Base-by-base conservation (phyloP, 2,113 vertebrate genomes). In the Syngnathus scovelli region DNA sequence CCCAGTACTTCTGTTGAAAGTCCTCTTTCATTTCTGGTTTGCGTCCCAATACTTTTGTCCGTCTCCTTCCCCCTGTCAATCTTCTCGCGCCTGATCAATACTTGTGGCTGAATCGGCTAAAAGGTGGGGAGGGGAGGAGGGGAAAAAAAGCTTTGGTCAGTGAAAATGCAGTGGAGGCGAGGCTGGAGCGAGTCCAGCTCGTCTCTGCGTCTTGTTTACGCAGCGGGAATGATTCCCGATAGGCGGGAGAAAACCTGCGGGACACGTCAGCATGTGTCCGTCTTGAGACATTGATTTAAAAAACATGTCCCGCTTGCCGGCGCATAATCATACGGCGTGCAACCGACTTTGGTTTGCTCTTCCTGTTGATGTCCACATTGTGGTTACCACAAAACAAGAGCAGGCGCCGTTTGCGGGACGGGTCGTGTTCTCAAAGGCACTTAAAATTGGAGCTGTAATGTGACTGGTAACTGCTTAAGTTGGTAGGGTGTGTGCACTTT, bases 51-150 rank as follows among this genome's bases (percentile, higher is more conserved):
- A 27, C 36, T 13, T 48, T 19, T n/a, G 44, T 9, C 33, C 16
- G 16, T 39, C 18, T 52, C 7, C 43, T 7, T 48, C 6, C 43
- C 44, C 61, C 6, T 48, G 55, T 48, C 44, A 13, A 10, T 18
- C 63, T 54, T 21, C 7, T 5, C 15, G 56, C 21, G 15, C 39
- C 83, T 74, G 83, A 87, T 90, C 87, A 84, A 88, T 89, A 89
- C 84, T 85, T 80, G 83, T 86, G 86, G 84, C 85, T 87, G 87
- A 90, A 86, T 88, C 88, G 85, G 88, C 87, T 87, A 86, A 88
- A 88, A 88, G 49, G 49, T 9, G n/a, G n/a, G 8, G 7, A 2
- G n/a, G 1, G 19, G 19, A 82, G 80, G 83, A 82, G 79, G 85
- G 85, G 83, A 81, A 86, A 78, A 82, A 71, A 80, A 82, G 85